phyloP scores from a whole-genome alignment of 2,113 vertebrate species.

The Pollachius pollachius region DNA sequence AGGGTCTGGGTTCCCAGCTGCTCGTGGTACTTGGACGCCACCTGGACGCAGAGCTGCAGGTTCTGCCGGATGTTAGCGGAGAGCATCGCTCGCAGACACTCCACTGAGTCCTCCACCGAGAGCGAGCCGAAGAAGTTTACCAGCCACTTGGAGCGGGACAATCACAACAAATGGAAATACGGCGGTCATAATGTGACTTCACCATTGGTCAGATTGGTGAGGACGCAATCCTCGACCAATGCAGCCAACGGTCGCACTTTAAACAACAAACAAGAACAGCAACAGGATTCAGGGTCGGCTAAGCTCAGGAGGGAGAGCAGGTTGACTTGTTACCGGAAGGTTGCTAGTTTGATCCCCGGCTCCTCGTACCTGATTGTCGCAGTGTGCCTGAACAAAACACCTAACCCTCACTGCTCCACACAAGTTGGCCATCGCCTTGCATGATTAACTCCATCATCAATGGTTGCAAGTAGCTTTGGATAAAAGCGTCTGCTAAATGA shows the following conservation, averaged over 20 bases:
- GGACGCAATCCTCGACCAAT: too few species aligned
- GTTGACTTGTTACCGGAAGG: too few species aligned
- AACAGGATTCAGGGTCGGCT: too few species aligned
- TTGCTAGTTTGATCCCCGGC: too few species aligned
- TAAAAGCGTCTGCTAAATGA: too few species aligned
- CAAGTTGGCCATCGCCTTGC: too few species aligned
- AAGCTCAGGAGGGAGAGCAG: too few species aligned
- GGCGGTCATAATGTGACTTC: not conserved
- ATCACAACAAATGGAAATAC: not conserved
- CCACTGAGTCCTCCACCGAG: slow-evolving; percentile 88
- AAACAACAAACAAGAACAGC: too few species aligned
- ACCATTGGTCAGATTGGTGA: too few species aligned
- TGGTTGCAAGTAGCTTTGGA: not conserved
- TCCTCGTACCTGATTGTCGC: too few species aligned
- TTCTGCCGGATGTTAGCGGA: slow-evolving; percentile 90
- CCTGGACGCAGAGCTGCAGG: slow-evolving; percentile 87
- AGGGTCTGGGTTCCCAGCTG: slow-evolving; percentile 86
- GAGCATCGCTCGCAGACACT: slow-evolving; percentile 87
- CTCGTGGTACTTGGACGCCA: slow-evolving; percentile 91
- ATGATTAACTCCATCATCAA: slow-evolving; percentile 3
- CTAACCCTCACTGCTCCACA: too few species aligned
- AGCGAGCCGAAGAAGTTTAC: slow-evolving; percentile 90
- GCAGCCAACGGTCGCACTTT: slow-evolving; percentile 3
- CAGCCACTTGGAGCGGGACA: slow-evolving; percentile 77
- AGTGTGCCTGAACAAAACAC: too few species aligned